phyloP scores from a whole-genome alignment of 2,113 vertebrate genomes.

The Mastomys natalensis region DNA sequence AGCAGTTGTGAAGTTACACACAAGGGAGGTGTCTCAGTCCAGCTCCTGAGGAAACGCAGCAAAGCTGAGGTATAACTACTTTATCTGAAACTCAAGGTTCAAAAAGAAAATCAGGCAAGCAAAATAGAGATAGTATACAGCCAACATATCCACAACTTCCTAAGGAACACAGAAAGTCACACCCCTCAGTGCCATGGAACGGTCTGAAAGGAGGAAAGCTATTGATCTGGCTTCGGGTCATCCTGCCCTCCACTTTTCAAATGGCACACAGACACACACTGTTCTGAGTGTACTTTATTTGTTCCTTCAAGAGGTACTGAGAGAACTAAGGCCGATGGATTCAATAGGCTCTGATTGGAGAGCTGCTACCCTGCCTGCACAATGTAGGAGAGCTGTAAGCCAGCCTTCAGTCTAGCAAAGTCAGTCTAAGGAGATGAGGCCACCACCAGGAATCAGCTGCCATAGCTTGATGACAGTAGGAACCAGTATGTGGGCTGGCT shows the following conservation, averaged over 20 bases:
- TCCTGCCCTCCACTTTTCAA: not conserved
- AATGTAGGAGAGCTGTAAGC: fast-evolving
- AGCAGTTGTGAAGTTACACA: not conserved
- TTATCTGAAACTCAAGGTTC: not conserved
- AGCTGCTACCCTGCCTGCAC: not conserved
- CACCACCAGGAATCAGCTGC: not conserved
- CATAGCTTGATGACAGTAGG: not conserved
- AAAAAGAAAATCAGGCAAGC: not conserved
- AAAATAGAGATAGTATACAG: not conserved
- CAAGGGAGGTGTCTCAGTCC: not conserved
- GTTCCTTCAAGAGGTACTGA: not conserved
- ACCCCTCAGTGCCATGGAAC: too few relatives aligned
- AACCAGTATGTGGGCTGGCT: not conserved
- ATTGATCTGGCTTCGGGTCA: not conserved
- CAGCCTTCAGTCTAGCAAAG: not conserved
- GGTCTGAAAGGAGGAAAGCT: not conserved
- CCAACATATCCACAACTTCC: not conserved
- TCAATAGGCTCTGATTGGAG: not conserved
- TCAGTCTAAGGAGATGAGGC: not conserved
- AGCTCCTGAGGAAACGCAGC: not conserved
- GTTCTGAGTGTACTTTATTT: not conserved
- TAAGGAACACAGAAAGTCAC: not conserved
- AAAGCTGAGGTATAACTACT: not conserved
- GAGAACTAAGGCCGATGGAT: not conserved
- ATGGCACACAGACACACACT: not conserved